These are phyloP conservation scores for Rhabdomys dilectus DNA, from an alignment of 2,113 vertebrate genomes.

Conservation along the genomic window DNA sequence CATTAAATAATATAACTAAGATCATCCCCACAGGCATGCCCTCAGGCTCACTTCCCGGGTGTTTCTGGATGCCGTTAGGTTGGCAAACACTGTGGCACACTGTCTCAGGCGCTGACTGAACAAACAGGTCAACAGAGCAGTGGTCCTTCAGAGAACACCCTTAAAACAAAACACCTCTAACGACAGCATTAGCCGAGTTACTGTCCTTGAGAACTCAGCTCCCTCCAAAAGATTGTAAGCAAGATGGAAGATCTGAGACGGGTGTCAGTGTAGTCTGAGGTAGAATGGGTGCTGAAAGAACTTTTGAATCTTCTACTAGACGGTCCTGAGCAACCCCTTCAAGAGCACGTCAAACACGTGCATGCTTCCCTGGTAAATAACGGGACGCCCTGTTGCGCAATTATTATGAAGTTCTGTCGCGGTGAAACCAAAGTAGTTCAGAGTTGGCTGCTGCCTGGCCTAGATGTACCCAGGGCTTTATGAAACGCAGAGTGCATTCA, in stretches of 20 bases:
- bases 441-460: conserved; percentile 27
- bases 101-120: neutral
- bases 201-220: neutral
- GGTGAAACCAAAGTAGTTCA: conserved; percentile 41
- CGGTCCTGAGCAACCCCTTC: conserved; percentile 56
- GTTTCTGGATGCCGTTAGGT: neutral
- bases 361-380: conserved; percentile 12
- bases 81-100: neutral
- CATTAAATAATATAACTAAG: neutral
- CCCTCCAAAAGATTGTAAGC: neutral
- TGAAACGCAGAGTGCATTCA: conserved; percentile 48
- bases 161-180: neutral
- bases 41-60: neutral
- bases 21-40: neutral
- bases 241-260: neutral
- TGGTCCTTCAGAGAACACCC: neutral
- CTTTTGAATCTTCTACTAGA: neutral
- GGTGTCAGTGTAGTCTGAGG: neutral
- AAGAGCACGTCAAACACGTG: conserved; percentile 7
- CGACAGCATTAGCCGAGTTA: neutral
- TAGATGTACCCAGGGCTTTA: conserved; percentile 5
- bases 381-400: neutral
- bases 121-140: neutral
- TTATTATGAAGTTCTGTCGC: conserved; percentile 63
- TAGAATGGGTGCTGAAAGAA: neutral